These are phyloP conservation scores for Acheta domesticus DNA, from an alignment of 2,888 invertebrate genomes.

Conservation along the genomic window DNA sequence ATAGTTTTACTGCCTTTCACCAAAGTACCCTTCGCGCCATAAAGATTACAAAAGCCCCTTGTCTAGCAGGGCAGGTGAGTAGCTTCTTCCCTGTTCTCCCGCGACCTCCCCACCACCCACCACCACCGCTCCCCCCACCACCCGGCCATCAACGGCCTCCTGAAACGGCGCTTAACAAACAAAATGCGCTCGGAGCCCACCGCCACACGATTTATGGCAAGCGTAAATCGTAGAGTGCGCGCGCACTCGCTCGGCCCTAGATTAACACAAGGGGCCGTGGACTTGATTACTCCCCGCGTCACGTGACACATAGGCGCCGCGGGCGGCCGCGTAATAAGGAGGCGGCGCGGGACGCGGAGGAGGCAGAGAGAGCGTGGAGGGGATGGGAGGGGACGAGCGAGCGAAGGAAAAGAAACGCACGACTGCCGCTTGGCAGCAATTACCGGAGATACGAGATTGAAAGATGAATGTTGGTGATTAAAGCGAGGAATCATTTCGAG, in stretches of 20 bases:
- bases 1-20: no score
- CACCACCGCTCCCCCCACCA: no score
- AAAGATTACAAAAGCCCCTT: no score
- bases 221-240: not conserved
- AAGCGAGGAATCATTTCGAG: not conserved
- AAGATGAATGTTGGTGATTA: conserved; percentile 18
- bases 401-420: not conserved
- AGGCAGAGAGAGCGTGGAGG: not conserved
- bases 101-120: no score
- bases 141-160: no score
- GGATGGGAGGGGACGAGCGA: not conserved
- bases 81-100: no score
- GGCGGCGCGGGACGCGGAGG: not conserved
- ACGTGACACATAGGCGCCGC: not conserved
- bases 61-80: no score
- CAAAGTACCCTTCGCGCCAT: no score
- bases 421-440: not conserved
- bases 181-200: not conserved
- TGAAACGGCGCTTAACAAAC: not conserved
- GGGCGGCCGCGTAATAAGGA: not conserved
- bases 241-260: not conserved
- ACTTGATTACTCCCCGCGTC: not conserved
- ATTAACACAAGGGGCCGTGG: not conserved
- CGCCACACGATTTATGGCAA: not conserved
- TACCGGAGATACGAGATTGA: conserved; percentile 9